phyloP scores from a whole-genome alignment of 1,140 invertebrate genomes.

The Eumaeus atala region DNA sequence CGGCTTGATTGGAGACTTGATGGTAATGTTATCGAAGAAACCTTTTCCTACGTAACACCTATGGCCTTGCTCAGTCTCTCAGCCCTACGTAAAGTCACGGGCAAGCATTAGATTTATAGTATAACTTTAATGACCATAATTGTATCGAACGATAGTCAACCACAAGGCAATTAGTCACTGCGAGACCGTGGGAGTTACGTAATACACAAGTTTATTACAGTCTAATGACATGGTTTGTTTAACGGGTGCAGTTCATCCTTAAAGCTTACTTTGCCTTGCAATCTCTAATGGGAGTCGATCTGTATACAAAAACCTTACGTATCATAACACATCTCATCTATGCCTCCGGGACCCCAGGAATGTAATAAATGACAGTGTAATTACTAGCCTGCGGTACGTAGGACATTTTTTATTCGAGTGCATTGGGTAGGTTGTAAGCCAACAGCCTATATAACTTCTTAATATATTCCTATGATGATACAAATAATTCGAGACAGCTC shows the following conservation, averaged over 20 bases:
- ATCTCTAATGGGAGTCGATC: not conserved
- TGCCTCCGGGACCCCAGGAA: conserved; percentile 19
- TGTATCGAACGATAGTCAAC: not conserved
- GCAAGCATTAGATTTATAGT: no score
- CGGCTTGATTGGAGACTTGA: no score
- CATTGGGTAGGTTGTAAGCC: no score
- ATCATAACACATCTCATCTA: conserved; percentile 24
- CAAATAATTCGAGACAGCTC: no score
- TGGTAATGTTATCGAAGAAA: no score
- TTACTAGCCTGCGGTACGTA: conserved; percentile 8
- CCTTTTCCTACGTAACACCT: no score
- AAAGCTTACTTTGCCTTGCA: conserved; percentile 10
- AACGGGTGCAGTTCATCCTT: not conserved
- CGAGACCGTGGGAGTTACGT: not conserved
- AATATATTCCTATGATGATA: no score
- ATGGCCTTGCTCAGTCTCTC: no score
- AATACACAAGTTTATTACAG: conserved; percentile 4
- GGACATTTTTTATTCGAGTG: no score
- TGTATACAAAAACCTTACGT: conserved; percentile 8
- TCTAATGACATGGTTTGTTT: conserved; percentile 3
- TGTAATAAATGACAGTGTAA: conserved; percentile 26
- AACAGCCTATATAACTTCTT: no score
- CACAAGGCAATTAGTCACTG: conserved; percentile 1
- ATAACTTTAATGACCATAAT: no score
- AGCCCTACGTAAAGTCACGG: no score